Conservation (phyloP, 1,140 invertebrate species). For the Magallana angulata region DNA sequence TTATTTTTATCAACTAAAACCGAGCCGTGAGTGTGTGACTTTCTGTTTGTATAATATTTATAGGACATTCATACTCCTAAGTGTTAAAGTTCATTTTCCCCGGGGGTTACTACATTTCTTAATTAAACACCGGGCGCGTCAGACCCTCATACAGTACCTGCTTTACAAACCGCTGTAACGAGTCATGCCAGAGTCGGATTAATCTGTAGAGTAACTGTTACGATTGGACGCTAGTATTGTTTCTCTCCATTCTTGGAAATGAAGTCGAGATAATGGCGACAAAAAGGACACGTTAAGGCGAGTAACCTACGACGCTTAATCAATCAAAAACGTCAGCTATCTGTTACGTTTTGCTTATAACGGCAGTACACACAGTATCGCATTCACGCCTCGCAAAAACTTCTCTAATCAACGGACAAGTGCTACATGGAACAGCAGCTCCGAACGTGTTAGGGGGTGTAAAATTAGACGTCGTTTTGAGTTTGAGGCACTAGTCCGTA, state of each 20-base stretch:
- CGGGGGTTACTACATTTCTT: background rate
- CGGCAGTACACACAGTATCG: background rate
- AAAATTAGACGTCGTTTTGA: background rate
- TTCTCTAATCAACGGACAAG: background rate
- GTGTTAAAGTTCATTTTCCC: too few species aligned
- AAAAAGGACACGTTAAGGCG: background rate
- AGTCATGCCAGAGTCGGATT: background rate
- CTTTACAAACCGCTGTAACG: background rate
- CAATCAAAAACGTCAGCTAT: slow-evolving; percentile 25
- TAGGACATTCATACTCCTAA: too few species aligned
- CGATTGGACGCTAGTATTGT: background rate
- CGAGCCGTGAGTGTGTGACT: too few species aligned
- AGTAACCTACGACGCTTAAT: slow-evolving; percentile 15
- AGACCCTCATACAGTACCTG: background rate
- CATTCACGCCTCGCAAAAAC: background rate
- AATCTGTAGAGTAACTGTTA: slow-evolving; percentile 1
- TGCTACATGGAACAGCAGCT: background rate
- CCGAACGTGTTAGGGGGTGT: background rate
- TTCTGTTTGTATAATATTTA: too few species aligned
- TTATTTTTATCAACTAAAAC: too few species aligned
- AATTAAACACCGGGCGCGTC: background rate
- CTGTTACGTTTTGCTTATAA: slow-evolving; percentile 18
- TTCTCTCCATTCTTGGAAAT: slow-evolving; percentile 12
- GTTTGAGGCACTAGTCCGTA: background rate
- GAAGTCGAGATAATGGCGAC: slow-evolving; percentile 11